Evolutionary conservation across 2,888 invertebrate species (phyloP).

Genomic region (Rhyacophila evoluta): DNA sequence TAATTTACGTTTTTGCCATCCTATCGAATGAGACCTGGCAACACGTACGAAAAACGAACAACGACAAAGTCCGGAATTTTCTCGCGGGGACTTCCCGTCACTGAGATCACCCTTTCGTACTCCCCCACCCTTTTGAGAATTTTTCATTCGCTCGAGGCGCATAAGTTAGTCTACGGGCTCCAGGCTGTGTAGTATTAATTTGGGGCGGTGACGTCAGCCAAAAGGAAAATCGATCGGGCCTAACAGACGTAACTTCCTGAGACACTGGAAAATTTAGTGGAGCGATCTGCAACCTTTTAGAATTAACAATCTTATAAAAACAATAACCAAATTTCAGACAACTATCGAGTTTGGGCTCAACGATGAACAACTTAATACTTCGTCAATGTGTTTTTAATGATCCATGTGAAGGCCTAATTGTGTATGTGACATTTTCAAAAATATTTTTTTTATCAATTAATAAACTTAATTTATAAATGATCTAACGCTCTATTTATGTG

Average conservation of each 20-base stretch:
- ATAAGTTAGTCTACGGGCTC: not conserved
- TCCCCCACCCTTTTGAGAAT: not conserved
- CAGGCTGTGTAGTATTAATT: conserved; percentile 7
- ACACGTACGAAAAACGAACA: not conserved
- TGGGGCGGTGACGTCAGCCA: conserved; percentile 9
- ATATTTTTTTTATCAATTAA: too few species aligned
- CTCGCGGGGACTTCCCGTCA: not conserved
- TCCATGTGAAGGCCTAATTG: too few species aligned
- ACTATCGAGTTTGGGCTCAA: too few species aligned
- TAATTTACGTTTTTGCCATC: too few species aligned
- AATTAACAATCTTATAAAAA: too few species aligned
- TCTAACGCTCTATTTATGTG: too few species aligned
- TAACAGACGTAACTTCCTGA: not conserved
- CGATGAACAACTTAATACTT: too few species aligned
- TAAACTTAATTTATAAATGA: too few species aligned
- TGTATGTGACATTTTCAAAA: too few species aligned
- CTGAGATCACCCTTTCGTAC: not conserved
- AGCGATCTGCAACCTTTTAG: not conserved
- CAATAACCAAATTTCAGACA: too few species aligned
- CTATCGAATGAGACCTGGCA: not conserved
- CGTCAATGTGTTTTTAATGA: too few species aligned
- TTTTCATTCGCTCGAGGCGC: not conserved
- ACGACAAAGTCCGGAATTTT: not conserved
- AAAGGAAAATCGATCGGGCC: not conserved
- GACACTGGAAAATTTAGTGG: too few species aligned